These are phyloP conservation scores for Drosophila nr. perissopoda DNA, from an alignment of 2,888 invertebrate genomes.

Conservation along the genomic window DNA sequence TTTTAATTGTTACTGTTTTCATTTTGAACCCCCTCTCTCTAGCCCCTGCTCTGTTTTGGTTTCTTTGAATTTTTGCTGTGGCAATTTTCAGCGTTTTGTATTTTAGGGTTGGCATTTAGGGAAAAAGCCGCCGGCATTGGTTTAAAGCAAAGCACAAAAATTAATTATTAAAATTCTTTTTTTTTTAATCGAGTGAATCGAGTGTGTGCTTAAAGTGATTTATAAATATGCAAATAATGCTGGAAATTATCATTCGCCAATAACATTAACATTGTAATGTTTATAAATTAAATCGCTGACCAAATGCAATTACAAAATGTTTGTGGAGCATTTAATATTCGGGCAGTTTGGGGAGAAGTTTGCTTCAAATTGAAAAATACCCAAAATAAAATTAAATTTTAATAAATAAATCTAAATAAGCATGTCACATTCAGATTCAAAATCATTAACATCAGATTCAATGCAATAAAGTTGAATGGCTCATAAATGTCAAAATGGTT, in stretches of 20 bases:
- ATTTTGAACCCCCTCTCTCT: not conserved
- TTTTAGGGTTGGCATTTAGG: slow-evolving; percentile 18
- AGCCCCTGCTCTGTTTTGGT: not conserved
- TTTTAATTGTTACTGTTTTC: slow-evolving; percentile 20
- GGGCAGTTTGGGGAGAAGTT: not conserved
- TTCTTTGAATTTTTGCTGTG: slow-evolving; percentile 44
- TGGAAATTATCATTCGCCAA: slow-evolving; percentile 31
- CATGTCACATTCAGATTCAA: not conserved
- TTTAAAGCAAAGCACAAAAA: slow-evolving; percentile 67
- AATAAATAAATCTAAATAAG: not conserved
- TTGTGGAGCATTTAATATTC: slow-evolving; percentile 23
- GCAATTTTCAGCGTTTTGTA: slow-evolving; percentile 21
- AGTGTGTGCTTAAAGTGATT: slow-evolving; percentile 63
- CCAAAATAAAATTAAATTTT: not conserved
- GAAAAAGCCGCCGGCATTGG: slow-evolving; percentile 58
- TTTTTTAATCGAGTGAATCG: slow-evolving; percentile 38
- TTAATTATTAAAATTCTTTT: slow-evolving; percentile 66
- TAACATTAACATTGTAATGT: slow-evolving; percentile 32
- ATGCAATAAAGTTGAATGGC: not conserved
- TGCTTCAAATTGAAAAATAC: not conserved
- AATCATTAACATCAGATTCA: not conserved
- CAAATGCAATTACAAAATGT: slow-evolving; percentile 26
- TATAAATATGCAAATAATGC: slow-evolving; percentile 60
- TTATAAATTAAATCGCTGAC: slow-evolving; percentile 23
- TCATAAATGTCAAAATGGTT: not conserved